Evolutionary conservation across 1,140 invertebrate species (phyloP).

Genomic region (Aphelinus certus): DNA sequence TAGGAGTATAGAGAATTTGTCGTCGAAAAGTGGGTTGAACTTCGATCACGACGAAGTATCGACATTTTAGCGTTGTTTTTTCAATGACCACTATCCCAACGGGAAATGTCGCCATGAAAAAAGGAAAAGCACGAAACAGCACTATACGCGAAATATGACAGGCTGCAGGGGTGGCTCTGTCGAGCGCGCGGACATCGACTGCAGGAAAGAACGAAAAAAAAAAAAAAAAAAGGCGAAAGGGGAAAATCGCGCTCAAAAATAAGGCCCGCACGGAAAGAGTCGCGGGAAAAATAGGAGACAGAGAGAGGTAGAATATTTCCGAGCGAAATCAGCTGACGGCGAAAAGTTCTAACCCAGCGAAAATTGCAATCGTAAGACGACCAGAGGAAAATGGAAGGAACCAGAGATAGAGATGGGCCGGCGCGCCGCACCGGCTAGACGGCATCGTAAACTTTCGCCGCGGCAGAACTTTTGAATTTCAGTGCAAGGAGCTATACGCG

Average conservation of each 20-base stretch:
- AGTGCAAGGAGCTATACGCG: conserved; percentile 34
- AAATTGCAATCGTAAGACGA: conserved; percentile 37
- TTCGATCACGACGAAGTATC: too few species aligned
- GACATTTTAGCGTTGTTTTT: too few species aligned
- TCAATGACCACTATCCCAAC: background rate
- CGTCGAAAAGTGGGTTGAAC: too few species aligned
- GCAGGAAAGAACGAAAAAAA: conserved; percentile 8
- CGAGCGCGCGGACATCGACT: conserved; percentile 3
- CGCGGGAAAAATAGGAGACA: conserved; percentile 21
- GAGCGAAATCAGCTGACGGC: conserved; percentile 19
- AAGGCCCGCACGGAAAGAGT: conserved; percentile 16
- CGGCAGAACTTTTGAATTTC: conserved; percentile 61
- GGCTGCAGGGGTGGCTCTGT: conserved; percentile 1
- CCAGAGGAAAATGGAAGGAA: conserved; percentile 12
- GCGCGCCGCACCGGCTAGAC: conserved; percentile 59
- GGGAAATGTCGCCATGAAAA: background rate
- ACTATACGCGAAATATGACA: conserved; percentile 17
- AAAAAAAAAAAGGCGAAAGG: background rate
- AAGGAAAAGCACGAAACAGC: background rate
- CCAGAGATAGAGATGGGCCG: conserved; percentile 28
- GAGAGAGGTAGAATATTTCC: conserved; percentile 17
- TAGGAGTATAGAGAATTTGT: too few species aligned
- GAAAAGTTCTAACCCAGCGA: background rate
- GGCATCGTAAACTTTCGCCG: conserved; percentile 59
- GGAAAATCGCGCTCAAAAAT: conserved; percentile 15